Evolutionary conservation across 2,888 invertebrate genomes (phyloP).

Genomic region (Brenthis ino): DNA sequence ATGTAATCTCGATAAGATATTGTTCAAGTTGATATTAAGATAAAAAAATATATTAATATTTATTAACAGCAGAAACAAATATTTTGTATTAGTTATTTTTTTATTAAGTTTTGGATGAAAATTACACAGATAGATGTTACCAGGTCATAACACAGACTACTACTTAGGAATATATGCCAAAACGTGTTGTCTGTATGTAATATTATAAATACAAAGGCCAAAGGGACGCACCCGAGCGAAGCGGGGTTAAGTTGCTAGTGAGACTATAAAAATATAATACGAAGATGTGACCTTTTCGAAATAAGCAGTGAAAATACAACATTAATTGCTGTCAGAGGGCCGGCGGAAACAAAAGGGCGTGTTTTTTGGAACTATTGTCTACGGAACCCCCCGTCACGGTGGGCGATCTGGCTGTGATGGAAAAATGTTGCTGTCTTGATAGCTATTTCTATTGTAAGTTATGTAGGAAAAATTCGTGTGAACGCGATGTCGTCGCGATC

Average conservation of each 20-base stretch:
- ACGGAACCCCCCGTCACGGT: conserved; percentile 71
- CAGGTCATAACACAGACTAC: too few species aligned
- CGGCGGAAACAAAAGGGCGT: conserved; percentile 64
- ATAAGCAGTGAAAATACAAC: conserved; percentile 65
- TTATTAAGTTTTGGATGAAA: too few species aligned
- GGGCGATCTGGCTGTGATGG: conserved; percentile 47
- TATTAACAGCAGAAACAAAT: too few species aligned
- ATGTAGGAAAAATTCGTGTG: conserved; percentile 10
- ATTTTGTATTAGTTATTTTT: too few species aligned
- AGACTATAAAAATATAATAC: not conserved
- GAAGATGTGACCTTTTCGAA: conserved; percentile 20
- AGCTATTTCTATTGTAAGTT: conserved; percentile 26
- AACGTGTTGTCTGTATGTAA: too few species aligned
- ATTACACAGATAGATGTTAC: too few species aligned
- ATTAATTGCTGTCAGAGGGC: conserved; percentile 76
- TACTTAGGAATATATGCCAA: too few species aligned
- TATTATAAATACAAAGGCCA: not conserved
- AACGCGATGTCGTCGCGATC: not conserved
- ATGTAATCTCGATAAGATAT: too few species aligned
- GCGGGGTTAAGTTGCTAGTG: too few species aligned
- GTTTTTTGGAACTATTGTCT: conserved; percentile 74
- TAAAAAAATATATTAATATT: too few species aligned
- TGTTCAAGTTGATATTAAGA: too few species aligned
- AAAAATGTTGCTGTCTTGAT: conserved; percentile 36
- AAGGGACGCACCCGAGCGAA: too few species aligned